Evolutionary conservation across 2,888 invertebrate genomes (phyloP), one percentile per base, ranked within the genome.

Genomic region (Leptothorax acervorum): DNA sequence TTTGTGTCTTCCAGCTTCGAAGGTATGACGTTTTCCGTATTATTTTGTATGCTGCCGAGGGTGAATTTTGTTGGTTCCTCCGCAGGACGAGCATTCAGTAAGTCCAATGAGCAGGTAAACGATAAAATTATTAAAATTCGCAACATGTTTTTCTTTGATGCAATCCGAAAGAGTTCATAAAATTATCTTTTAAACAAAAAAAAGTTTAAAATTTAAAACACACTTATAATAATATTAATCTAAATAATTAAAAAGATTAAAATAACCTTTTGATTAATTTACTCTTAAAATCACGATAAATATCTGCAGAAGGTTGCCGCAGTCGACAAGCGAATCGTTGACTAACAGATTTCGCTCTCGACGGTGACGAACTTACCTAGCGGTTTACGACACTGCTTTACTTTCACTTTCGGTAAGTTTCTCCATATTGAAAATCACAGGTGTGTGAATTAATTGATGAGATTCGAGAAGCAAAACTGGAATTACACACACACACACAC

Each of bases 381-480:
- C 65, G 82, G 87, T 89, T 93, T 93, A 88, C 93, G 91, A 92
- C 91, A 93, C 86, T 74, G 60, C 28, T 84, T 76, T 73, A 91
- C 93, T 93, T 93, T 93, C 93, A 89, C 93, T 92, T 93, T 93
- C 88, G 82, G 87, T 91, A 87, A 88, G 75, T 82, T 88, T 86
- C 75, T 82, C 79, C 53, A 83, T 82, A 82, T 71, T 53, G 73
- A 9, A 62, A 62, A 63, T 71, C 66, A 28, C 60, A 55, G 66
- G 39, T 85, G 79, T 71, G 39, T 63, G 23, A 45, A 57, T 23
- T 2, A 28, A 35, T 62, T 5, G 28, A 28, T 0, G 5, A 28
- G 0, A 23, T 23, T 23, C 23, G 23, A 35, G 3, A 51, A 35
- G 15, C 23, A 18, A 23, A 76, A 53, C 8, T 42, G 12, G 39